phyloP scores from a whole-genome alignment of 1,140 invertebrate genomes.

The Adelges cooleyi region DNA sequence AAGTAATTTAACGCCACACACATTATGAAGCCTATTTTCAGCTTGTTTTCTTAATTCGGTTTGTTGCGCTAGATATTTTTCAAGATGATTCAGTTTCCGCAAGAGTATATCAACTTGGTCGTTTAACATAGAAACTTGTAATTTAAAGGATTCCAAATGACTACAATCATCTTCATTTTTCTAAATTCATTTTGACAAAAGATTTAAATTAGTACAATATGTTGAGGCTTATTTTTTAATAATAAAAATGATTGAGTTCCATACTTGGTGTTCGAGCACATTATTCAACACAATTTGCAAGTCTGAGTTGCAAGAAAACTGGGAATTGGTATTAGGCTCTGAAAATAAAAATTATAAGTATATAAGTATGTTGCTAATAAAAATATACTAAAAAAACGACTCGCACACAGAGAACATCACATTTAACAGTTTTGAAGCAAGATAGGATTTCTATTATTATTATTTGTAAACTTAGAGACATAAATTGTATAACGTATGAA shows the following conservation, averaged over 20 bases:
- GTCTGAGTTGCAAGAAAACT: background rate
- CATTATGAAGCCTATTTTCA: constrained; percentile 13
- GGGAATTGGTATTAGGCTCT: background rate
- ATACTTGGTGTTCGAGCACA: background rate
- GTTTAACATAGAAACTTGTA: constrained; percentile 10
- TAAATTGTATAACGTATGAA: no score
- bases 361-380: background rate
- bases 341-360: background rate
- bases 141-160: background rate
- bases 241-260: background rate
- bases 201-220: background rate
- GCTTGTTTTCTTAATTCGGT: constrained; percentile 9
- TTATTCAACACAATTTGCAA: background rate
- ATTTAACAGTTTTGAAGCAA: no score
- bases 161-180: background rate
- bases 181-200: background rate
- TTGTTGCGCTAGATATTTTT: constrained; percentile 14
- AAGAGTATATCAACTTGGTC: constrained; percentile 15
- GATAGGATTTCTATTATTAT: no score
- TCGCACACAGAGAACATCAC: no score
- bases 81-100: constrained; percentile 10
- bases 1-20: background rate
- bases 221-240: background rate
- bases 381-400: no score
- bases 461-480: no score